Conservation (phyloP, 2,888 invertebrate species). For the Chouioia cunea region DNA sequence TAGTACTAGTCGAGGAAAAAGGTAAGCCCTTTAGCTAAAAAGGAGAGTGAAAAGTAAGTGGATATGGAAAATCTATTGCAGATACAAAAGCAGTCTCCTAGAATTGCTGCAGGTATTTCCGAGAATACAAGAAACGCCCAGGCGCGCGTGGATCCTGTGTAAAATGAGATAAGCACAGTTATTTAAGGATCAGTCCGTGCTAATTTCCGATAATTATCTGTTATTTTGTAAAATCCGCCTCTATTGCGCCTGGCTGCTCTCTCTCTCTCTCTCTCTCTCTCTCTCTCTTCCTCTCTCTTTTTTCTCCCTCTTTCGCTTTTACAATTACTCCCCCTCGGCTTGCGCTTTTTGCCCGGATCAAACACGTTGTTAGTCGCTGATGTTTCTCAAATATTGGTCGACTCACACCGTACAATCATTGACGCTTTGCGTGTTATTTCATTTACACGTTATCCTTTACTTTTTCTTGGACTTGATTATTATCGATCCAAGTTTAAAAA, state of each 20-base stretch:
- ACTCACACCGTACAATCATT: neutral
- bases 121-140: conserved; percentile 16
- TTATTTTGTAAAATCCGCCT: conserved; percentile 32
- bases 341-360: conserved; percentile 4
- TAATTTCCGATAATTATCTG: conserved; percentile 39
- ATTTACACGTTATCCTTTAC: no score
- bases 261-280: neutral
- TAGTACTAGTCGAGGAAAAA: no score
- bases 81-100: no score
- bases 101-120: neutral
- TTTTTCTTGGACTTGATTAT: no score
- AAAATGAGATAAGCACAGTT: conserved; percentile 37
- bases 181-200: conserved; percentile 35
- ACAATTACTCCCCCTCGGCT: neutral
- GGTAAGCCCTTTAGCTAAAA: no score
- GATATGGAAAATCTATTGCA: no score
- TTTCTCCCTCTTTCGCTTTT: neutral
- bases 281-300: neutral
- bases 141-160: conserved; percentile 7
- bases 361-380: neutral
- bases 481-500: no score
- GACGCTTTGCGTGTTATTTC: no score
- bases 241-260: neutral
- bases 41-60: no score
- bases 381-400: conserved; percentile 21